These are phyloP conservation scores for Dolichallabes microphthalmus DNA, from an alignment of 2,113 vertebrate species.

Conservation along the genomic window DNA sequence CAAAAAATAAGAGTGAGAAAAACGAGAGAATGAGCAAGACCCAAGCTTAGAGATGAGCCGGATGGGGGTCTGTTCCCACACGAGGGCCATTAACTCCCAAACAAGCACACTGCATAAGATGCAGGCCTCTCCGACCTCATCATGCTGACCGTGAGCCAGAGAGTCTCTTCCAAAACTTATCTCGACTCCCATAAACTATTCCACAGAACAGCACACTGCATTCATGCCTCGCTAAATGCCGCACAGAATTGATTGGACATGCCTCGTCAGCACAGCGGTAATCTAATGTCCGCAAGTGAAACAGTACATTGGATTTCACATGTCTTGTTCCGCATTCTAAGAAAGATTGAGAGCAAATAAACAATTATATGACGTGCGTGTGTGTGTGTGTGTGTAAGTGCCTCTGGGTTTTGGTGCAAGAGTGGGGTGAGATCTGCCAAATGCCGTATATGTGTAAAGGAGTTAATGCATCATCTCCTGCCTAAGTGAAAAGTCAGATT, in stretches of 20 bases:
- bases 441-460: not conserved
- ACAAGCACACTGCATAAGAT: not conserved
- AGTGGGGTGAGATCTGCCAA: not conserved
- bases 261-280: constrained; percentile 45
- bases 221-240: constrained; percentile 46
- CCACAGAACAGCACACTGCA: constrained; percentile 48
- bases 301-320: constrained; percentile 19
- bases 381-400: not conserved
- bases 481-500: not conserved
- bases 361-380: constrained; percentile 1
- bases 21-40: constrained; percentile 1
- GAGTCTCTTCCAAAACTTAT: constrained; percentile 39
- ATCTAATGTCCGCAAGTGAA: constrained; percentile 39
- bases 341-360: constrained; percentile 33
- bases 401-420: not conserved
- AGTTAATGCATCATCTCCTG: not conserved
- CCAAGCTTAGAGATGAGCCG: not conserved
- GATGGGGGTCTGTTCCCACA: constrained; percentile 11
- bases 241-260: constrained; percentile 56
- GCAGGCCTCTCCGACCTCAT: not conserved
- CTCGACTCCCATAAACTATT: constrained; percentile 52
- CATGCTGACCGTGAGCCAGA: not conserved
- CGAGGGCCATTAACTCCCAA: constrained; percentile 11
- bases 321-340: not conserved
- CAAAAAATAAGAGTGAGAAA: constrained; percentile 40